Evolutionary conservation across 2,888 invertebrate genomes (phyloP).

Genomic region (Pandemis cinnamomeana): DNA sequence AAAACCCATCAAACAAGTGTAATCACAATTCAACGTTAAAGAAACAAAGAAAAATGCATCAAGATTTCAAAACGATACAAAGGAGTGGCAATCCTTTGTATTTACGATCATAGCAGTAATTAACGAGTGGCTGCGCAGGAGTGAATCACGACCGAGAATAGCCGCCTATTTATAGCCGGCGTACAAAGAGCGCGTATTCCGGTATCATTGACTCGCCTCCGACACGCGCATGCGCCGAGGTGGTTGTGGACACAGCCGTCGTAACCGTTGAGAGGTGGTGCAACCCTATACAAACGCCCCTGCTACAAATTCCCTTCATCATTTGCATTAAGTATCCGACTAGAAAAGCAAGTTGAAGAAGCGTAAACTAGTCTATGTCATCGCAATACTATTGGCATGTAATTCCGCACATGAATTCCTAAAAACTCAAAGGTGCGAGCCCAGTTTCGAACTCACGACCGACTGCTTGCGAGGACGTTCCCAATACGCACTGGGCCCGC

Average conservation of each 20-base stretch:
- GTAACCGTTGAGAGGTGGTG: not conserved
- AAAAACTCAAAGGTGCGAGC: no score
- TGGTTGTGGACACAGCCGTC: not conserved
- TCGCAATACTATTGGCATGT: no score
- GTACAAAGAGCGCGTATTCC: slow-evolving; percentile 65
- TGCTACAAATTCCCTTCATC: no score
- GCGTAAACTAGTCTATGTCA: no score
- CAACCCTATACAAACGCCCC: no score
- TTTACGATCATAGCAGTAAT: slow-evolving; percentile 19
- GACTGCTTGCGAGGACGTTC: no score
- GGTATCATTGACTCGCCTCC: slow-evolving; percentile 61
- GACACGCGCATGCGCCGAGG: slow-evolving; percentile 13
- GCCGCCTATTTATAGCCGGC: slow-evolving; percentile 69
- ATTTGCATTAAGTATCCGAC: no score
- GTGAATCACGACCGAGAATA: slow-evolving; percentile 75
- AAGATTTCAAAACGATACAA: slow-evolving; percentile 17
- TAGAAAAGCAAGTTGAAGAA: no score
- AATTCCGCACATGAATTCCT: no score
- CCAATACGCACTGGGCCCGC: no score
- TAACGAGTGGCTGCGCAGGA: slow-evolving; percentile 60
- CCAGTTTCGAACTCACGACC: no score
- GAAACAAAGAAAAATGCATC: not conserved
- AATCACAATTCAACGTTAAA: not conserved
- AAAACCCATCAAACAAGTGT: not conserved
- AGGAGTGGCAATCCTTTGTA: slow-evolving; percentile 38